phyloP scores from a whole-genome alignment of 2,888 invertebrate species.

The Uropetala carovei region DNA sequence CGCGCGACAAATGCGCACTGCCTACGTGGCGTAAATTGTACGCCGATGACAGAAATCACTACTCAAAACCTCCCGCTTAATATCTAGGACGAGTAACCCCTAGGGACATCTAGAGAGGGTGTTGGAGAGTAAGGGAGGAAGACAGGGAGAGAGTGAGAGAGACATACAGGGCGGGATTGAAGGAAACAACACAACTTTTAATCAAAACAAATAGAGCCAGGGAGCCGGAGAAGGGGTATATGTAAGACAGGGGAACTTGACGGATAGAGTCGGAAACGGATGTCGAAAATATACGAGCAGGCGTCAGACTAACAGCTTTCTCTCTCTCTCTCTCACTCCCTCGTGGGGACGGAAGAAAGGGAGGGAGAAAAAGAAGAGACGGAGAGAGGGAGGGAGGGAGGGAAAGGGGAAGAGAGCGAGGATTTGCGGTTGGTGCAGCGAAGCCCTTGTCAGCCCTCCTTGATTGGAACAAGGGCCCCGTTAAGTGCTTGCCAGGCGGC shows the following conservation, averaged over 20 bases:
- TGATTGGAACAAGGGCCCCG: conserved; percentile 57
- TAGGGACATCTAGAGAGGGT: not conserved
- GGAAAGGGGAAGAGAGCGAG: not conserved
- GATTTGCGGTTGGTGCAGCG: conserved; percentile 49
- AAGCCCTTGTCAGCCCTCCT: conserved; percentile 54
- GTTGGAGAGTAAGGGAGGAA: not conserved
- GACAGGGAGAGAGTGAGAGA: not conserved
- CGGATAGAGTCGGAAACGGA: conserved; percentile 39
- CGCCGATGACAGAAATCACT: not conserved
- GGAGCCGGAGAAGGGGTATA: conserved; percentile 7
- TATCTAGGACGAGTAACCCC: not conserved
- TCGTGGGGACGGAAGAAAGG: not conserved
- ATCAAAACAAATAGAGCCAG: conserved; percentile 55
- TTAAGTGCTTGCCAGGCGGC: conserved; percentile 41
- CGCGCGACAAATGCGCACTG: not conserved
- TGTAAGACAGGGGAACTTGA: conserved; percentile 45
- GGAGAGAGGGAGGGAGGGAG: not conserved
- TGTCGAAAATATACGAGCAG: conserved; percentile 60
- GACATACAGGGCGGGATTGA: not conserved
- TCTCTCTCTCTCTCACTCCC: not conserved
- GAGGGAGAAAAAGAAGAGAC: not conserved
- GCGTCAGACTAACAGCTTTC: conserved; percentile 45
- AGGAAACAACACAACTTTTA: conserved; percentile 52
- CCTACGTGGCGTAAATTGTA: not conserved
- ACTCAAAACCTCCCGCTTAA: conserved; percentile 4